Evolutionary conservation across 2,888 invertebrate genomes (phyloP).

Genomic region (Ormyrus labotus): DNA sequence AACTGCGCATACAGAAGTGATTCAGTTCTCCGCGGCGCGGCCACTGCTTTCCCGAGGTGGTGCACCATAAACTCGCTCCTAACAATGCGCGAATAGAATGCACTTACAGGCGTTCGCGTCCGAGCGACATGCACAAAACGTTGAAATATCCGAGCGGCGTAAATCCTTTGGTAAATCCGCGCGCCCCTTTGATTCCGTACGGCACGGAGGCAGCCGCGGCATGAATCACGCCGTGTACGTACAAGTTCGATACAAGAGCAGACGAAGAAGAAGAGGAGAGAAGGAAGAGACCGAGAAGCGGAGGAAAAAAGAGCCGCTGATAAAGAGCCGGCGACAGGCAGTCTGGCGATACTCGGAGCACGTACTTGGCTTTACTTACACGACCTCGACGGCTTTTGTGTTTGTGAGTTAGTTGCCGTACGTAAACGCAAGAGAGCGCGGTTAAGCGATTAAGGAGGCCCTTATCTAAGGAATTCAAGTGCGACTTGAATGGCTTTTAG

Average conservation of each 20-base stretch:
- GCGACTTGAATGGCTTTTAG: too few species aligned
- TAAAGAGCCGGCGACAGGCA: slow-evolving; percentile 70
- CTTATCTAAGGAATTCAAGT: too few species aligned
- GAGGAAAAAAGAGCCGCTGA: slow-evolving; percentile 61
- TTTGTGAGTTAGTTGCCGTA: too few species aligned
- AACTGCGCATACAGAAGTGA: background rate
- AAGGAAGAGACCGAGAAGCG: slow-evolving; percentile 49
- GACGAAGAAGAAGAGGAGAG: slow-evolving; percentile 18
- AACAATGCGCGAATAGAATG: too few species aligned
- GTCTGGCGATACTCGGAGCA: slow-evolving; percentile 66
- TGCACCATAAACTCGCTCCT: too few species aligned
- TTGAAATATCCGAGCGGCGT: slow-evolving; percentile 41
- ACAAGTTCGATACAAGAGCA: slow-evolving; percentile 11
- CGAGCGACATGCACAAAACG: background rate
- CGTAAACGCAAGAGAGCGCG: too few species aligned
- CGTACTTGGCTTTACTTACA: background rate
- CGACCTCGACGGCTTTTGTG: too few species aligned
- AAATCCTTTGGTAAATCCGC: slow-evolving; percentile 32
- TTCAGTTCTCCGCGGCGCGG: slow-evolving; percentile 1
- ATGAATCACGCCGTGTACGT: slow-evolving; percentile 64
- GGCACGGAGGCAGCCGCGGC: background rate
- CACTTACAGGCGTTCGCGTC: too few species aligned
- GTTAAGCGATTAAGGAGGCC: too few species aligned
- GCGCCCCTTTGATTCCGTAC: slow-evolving; percentile 20
- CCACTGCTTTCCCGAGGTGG: too few species aligned